Conservation (phyloP, 2,113 vertebrate genomes). For the Misgurnus mizolepis region DNA sequence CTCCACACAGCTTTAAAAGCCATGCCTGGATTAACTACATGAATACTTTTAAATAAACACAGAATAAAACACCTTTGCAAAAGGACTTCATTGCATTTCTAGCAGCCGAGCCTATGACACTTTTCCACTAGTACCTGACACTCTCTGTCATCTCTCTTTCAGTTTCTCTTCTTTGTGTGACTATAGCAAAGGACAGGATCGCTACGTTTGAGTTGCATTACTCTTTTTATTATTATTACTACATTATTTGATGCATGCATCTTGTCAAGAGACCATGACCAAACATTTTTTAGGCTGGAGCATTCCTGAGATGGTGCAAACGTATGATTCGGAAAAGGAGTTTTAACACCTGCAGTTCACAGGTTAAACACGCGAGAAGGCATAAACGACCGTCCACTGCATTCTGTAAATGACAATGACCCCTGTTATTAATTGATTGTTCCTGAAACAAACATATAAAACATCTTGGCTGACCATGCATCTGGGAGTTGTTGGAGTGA, state of each 20-base stretch:
- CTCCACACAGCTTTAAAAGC: conserved; percentile 42
- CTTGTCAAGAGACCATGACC: conserved; percentile 34
- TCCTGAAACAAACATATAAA: neutral
- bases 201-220: neutral
- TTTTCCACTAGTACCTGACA: neutral
- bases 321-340: neutral
- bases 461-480: conserved; percentile 20
- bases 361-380: conserved; percentile 11
- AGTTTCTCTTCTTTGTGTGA: neutral
- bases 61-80: neutral
- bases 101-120: neutral
- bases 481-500: conserved; percentile 52
- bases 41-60: conserved; percentile 48
- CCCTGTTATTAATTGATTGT: conserved; percentile 22
- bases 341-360: conserved; percentile 1
- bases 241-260: neutral
- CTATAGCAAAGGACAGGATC: neutral
- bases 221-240: too few relatives aligned
- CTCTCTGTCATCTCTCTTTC: neutral
- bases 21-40: conserved; percentile 36
- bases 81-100: neutral
- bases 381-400: conserved; percentile 10
- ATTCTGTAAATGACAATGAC: neutral
- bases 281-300: conserved; percentile 13
- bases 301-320: conserved; percentile 30